Base-by-base conservation (phyloP, 2,888 invertebrate species). In the Meteorus cinctellus region DNA sequence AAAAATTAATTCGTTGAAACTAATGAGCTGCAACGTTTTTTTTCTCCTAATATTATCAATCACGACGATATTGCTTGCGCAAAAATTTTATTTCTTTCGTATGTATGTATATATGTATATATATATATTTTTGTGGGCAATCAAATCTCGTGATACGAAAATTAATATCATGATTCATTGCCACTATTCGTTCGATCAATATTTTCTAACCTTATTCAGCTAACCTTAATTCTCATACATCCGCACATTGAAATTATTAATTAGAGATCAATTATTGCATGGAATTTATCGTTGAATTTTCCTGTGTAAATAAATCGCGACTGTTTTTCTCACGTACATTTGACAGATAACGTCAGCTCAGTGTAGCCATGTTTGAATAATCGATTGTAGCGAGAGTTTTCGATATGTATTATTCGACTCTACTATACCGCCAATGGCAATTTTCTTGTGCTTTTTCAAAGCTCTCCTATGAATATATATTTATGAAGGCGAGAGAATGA, bases 311-410 rank as follows among this genome's bases (percentile, higher is more conserved):
- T 55, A 55, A 10, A n/a, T 55, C 2, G 8, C 1, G n/a, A 55
- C n/a, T 19, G 19, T 62, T 62, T 62, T 29, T 55, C 27, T 62
- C 31, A 19, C 55, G 19, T 62, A 31, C 16, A 62, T 62, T 62
- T 62, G 62, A 62, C 62, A 62, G 62, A 31, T 29, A 62, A 29
- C 62, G 62, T 62, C 29, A 31, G 14, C 31, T 29, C 29, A 31
- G 27, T 29, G 27, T 31, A 62, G 29, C 31, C 62, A 62, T 62
- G 29, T 62, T 31, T 62, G 62, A 62, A 62, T 62, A 62, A 62
- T 62, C 62, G 62, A 62, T 62, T 62, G 62, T 16, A 62, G 29
- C n/a, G 62, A 10, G n/a, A 55, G 2, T 12, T 12, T 14, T 62
- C 31, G 29, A 62, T 60, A 24, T 24, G 24, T 24, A 60, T 1